Evolutionary conservation across 2,113 vertebrate species (phyloP).

Genomic region (Lepidothrix coronata): DNA sequence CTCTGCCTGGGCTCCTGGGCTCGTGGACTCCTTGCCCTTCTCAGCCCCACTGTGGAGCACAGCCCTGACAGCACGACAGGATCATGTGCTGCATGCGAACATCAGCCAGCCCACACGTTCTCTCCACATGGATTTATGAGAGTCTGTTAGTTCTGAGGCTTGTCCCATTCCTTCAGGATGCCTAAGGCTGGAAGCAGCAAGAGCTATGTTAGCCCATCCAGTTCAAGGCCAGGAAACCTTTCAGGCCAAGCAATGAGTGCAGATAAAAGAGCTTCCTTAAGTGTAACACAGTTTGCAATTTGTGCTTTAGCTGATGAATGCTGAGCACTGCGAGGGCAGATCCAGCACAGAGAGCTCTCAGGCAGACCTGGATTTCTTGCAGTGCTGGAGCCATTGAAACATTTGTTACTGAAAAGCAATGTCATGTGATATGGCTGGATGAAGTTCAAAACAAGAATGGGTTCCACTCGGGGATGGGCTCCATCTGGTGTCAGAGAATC

Average conservation of each 20-base stretch:
- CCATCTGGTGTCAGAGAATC: not conserved
- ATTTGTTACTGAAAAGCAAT: not conserved
- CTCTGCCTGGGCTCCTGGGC: not conserved
- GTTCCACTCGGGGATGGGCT: not conserved
- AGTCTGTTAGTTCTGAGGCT: not conserved
- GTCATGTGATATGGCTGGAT: not conserved
- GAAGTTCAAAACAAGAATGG: not conserved
- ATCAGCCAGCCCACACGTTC: not conserved
- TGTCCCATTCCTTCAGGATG: not conserved
- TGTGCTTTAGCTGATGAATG: not conserved
- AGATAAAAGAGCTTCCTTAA: not conserved
- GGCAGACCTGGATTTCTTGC: not conserved
- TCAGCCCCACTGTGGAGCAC: not conserved
- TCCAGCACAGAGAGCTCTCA: not conserved
- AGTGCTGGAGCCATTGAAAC: not conserved
- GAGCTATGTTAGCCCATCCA: not conserved
- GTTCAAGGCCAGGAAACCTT: not conserved
- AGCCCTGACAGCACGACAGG: rapidly evolving
- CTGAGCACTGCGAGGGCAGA: not conserved
- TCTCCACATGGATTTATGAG: not conserved
- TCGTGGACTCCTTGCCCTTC: not conserved
- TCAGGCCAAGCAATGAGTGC: not conserved
- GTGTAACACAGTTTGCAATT: not conserved
- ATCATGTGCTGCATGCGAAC: not conserved
- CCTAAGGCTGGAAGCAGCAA: not conserved